Evolutionary conservation across 2,888 invertebrate species (phyloP).

Genomic region (Chromoteleia sp.): DNA sequence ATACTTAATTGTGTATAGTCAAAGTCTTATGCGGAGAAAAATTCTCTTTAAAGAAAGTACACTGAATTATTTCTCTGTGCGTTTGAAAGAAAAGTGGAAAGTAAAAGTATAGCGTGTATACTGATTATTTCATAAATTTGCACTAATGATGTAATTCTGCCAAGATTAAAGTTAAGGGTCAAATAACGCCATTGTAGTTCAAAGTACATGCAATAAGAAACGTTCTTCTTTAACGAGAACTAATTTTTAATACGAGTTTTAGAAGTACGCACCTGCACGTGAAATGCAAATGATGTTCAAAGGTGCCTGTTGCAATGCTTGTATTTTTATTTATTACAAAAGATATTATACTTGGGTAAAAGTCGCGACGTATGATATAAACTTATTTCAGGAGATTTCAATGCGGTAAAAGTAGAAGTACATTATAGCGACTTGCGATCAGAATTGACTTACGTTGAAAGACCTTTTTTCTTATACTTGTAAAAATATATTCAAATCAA

Average conservation of each 20-base stretch:
- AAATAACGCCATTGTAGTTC: constrained; percentile 15
- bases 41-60: constrained; percentile 1
- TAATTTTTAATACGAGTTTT: constrained; percentile 26
- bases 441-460: constrained; percentile 15
- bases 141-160: constrained; percentile 32
- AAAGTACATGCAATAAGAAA: constrained; percentile 14
- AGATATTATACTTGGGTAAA: constrained; percentile 1
- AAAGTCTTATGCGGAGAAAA: constrained; percentile 6
- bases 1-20: constrained; percentile 23
- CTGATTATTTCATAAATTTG: constrained; percentile 40
- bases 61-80: constrained; percentile 24
- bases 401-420: constrained; percentile 52
- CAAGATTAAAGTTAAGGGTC: constrained; percentile 31
- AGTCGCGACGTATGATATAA: not conserved
- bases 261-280: not conserved
- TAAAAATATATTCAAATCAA: constrained; percentile 8
- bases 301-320: too few species aligned
- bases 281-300: too few species aligned
- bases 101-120: constrained; percentile 19
- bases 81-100: constrained; percentile 33
- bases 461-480: constrained; percentile 7
- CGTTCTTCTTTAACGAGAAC: constrained; percentile 24
- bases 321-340: constrained; percentile 8
- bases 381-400: constrained; percentile 59
- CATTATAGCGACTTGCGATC: constrained; percentile 22